phyloP scores from a whole-genome alignment of 2,113 vertebrate species.

The Tragelaphus scriptus region DNA sequence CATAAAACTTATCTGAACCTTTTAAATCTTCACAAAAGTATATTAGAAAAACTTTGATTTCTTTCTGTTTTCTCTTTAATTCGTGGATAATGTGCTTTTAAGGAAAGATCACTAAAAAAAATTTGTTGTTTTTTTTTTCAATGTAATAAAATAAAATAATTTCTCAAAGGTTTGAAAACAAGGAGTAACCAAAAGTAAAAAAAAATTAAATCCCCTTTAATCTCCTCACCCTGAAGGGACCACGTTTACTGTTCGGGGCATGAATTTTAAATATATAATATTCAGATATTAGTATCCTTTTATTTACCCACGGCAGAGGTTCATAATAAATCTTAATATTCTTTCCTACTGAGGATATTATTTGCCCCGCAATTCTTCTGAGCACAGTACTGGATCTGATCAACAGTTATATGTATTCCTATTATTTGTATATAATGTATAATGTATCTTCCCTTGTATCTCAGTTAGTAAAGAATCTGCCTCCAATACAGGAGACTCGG shows the following conservation, averaged over 20 bases:
- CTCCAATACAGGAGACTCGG: rapidly evolving
- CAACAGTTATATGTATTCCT: not conserved
- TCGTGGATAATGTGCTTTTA: not conserved
- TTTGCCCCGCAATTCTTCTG: not conserved
- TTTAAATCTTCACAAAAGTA: not conserved
- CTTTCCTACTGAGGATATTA: not conserved
- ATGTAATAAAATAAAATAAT: not conserved
- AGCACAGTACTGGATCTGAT: not conserved
- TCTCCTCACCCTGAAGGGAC: not conserved
- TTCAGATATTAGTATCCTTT: not conserved
- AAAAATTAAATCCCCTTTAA: not conserved
- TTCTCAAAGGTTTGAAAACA: not conserved
- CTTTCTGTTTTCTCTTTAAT: not conserved
- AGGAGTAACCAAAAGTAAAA: not conserved
- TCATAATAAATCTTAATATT: not conserved
- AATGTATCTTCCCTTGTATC: not conserved
- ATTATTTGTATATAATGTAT: not conserved
- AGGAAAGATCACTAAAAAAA: not conserved
- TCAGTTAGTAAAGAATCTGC: not conserved
- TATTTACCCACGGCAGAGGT: not conserved
- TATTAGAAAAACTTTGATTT: not conserved
- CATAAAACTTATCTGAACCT: not conserved
- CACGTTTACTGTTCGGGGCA: not conserved
- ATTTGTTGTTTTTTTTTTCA: not conserved
- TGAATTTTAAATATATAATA: not conserved